Evolutionary conservation across 2,113 vertebrate species (phyloP).

Genomic region (Acanthisitta chloris): DNA sequence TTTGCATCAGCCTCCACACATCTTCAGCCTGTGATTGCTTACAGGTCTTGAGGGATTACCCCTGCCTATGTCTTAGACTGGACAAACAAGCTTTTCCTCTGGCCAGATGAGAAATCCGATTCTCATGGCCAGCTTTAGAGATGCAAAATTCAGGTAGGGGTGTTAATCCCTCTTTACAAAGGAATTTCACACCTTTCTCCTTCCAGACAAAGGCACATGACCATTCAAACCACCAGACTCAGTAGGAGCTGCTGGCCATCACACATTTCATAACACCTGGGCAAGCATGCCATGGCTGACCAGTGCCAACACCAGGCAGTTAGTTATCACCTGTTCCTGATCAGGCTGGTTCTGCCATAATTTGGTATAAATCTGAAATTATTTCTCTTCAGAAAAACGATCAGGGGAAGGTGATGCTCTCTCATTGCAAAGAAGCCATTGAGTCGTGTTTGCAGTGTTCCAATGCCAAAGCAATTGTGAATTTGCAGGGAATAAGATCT

Average conservation of each 20-base stretch:
- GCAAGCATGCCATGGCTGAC: neutral
- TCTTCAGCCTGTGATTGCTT: neutral
- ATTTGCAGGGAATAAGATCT: neutral
- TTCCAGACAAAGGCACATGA: neutral
- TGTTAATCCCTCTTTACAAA: neutral
- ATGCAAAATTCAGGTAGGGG: neutral
- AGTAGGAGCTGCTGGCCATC: neutral
- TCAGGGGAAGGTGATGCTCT: neutral
- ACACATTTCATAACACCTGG: neutral
- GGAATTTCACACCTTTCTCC: neutral
- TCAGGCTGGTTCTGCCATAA: neutral
- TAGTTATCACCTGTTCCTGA: neutral
- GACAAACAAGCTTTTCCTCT: neutral
- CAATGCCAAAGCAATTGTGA: neutral
- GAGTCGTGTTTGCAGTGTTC: neutral
- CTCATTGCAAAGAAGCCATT: neutral
- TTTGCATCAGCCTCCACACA: neutral
- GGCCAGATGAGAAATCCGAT: neutral
- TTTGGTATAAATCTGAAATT: neutral
- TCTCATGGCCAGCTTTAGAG: neutral
- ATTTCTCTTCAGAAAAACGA: neutral
- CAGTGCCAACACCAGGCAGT: neutral
- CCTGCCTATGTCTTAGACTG: neutral
- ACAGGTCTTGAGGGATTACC: neutral
- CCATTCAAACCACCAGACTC: neutral